A percentile compares a stretch with the other conserved stretches of the same genome.
Conservation (phyloP, 2,797 vertebrate genomes). For the Petrocephalus schoutedeni region DNA sequence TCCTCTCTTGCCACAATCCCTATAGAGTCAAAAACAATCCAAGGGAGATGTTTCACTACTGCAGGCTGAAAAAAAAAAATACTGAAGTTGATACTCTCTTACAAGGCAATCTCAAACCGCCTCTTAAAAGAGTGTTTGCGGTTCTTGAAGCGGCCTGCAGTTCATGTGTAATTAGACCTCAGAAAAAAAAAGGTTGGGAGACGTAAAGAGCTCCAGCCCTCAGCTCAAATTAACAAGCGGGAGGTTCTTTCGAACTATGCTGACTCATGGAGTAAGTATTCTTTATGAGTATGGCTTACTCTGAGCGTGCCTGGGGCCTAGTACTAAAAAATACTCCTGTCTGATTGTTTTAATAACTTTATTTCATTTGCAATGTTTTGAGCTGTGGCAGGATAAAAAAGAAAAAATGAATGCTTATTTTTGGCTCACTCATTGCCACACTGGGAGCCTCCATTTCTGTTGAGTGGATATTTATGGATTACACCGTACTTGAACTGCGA, state of each 20-base stretch:
- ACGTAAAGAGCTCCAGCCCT: background rate
- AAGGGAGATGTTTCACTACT: background rate
- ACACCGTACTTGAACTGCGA: background rate
- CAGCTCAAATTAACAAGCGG: background rate
- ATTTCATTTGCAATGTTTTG: background rate
- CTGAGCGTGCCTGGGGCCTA: background rate
- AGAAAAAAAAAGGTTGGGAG: background rate
- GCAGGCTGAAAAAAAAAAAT: background rate
- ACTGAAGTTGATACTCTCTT: background rate
- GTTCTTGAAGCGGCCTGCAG: background rate
- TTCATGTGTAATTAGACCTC: background rate
- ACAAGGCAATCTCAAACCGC: background rate
- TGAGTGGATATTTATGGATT: background rate
- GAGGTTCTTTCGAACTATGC: background rate
- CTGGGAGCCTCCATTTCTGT: background rate
- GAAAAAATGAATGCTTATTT: background rate
- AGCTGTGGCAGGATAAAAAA: background rate
- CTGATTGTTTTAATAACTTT: background rate
- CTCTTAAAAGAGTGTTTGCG: background rate
- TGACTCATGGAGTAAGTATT: background rate
- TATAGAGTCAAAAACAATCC: background rate
- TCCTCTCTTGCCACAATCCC: background rate
- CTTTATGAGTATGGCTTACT: background rate
- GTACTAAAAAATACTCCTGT: background rate
- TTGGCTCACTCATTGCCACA: background rate